phyloP scores from a whole-genome alignment of 2,888 invertebrate species.

The Lochmaea crataegi region DNA sequence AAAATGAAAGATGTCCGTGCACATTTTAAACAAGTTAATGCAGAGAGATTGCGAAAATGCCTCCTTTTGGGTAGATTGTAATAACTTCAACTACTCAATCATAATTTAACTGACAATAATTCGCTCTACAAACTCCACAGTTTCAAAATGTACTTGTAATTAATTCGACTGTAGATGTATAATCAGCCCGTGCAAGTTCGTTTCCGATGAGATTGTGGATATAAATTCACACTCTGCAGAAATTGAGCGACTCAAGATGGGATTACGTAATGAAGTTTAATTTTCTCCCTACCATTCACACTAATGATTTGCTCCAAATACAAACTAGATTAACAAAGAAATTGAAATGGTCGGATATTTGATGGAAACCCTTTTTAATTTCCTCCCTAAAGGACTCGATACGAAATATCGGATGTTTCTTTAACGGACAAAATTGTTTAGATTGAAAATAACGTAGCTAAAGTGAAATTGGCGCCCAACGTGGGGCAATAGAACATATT shows the following conservation, averaged over 20 bases:
- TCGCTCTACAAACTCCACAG: conserved; percentile 31
- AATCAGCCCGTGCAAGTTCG: conserved; percentile 28
- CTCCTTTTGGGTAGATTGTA: background rate
- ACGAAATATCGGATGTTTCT: too few species aligned
- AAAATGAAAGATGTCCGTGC: too few species aligned
- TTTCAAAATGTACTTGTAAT: conserved; percentile 23
- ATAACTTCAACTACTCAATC: conserved; percentile 18
- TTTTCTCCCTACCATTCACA: background rate
- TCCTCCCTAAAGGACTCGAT: too few species aligned
- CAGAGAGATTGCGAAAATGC: too few species aligned
- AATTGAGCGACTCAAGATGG: conserved; percentile 34
- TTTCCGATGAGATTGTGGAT: conserved; percentile 35
- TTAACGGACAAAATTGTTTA: too few species aligned
- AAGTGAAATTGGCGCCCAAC: too few species aligned
- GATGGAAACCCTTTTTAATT: too few species aligned
- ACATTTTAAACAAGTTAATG: too few species aligned
- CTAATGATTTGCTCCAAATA: background rate
- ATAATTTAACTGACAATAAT: conserved; percentile 27
- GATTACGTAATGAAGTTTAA: conserved; percentile 22
- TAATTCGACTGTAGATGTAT: conserved; percentile 35
- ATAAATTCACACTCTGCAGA: conserved; percentile 34
- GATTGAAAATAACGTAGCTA: too few species aligned
- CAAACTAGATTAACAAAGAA: too few species aligned
- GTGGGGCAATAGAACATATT: too few species aligned
- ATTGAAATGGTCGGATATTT: too few species aligned